Evolutionary conservation across 1,140 invertebrate genomes (phyloP), one percentile per base, ranked within the genome.

Genomic region (Listronotus oregonensis): DNA sequence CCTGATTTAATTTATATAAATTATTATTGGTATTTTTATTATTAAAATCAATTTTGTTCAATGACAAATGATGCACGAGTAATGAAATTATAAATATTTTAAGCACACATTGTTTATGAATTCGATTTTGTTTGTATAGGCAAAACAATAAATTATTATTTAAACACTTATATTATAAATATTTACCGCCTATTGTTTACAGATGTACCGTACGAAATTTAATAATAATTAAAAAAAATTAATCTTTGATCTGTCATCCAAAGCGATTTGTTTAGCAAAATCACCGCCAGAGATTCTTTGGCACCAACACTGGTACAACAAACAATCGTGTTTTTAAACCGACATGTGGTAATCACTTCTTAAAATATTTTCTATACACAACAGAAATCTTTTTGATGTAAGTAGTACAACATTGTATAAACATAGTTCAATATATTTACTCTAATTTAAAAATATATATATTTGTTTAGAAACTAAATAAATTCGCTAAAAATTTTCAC

Each of bases 131-230:
- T 50, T 56, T 31, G 39, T 39, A 54, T 17, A 51, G 37, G 52
- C 64, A 59, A 54, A 57, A 59, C 57, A 66, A 66, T 66, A 66
- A 66, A 51, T 66, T 58, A 66, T 52, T 50, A 66, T 42, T 44
- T 64, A 64, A 64, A 64, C 54, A 64, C 49, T 17, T 50, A 43
- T 52, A 44, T 39, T 52, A 32, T 66, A 66, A 66, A 66, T 59
- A 66, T 66, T 66, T 66, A 66, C 50, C 37, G 47, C 27, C 15
- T 18, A 51, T 59, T 66, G 56, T 66, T 66, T 66, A 66, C 46
- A 58, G 43, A 56, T 56, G 37, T 64, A 57, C 49, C 21, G 44
- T 57, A 52, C 47, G 54, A 64, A 64, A 49, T 64, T 56, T 57
- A 64, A 64, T 64, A 64, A 64, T 52, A 64, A 63, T 14, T 34